Evolutionary conservation across 2,888 invertebrate species (phyloP), one percentile per base, ranked within the genome.

Genomic region (Callyntrura sp.): DNA sequence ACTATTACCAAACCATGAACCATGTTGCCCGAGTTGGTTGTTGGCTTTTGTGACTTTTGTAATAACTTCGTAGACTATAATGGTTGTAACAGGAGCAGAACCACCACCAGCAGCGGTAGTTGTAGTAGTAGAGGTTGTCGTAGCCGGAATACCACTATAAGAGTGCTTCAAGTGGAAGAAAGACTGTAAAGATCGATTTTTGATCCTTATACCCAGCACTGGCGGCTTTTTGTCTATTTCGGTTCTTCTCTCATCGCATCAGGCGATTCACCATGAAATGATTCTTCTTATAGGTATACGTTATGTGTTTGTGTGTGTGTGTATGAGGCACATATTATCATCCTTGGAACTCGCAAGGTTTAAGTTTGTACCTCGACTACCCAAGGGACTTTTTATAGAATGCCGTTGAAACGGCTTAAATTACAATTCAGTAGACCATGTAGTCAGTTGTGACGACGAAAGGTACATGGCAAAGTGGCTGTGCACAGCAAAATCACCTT

Each of bases 381-480:
- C 85, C 85, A 62, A 86, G 85, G 85, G 85, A 86, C 85, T 45
- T 86, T 86, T 86, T 86, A 86, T 78, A 78, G 57, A 86, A 78
- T 62, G 62, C 48, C 48, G 78, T 86, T 78, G 85, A 73, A 84
- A 68, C 70, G 51, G 76, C 62, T 85, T 60, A 86, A 86, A 86
- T 73, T 78, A 78, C 85, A 65, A 78, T 86, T 78, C 76, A 48
- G 60, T 85, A 76, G 76, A 57, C 70, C 76, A 60, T 85, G 76
- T 60, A 60, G 57, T 48, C 70, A 25, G 45, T 57, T 65, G 84
- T 70, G 70, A 70, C 84, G 43, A 84, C 51, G 57, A 68, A 45
- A 51, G 51, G 78, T 51, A 55, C 55, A 55, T 51, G 65, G 57
- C 17, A 70, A 57, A 55, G 65, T 70, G 48, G 70, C 73, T 84